phyloP scores from a whole-genome alignment of 2,113 vertebrate species.

The Oenanthe oenanthe region DNA sequence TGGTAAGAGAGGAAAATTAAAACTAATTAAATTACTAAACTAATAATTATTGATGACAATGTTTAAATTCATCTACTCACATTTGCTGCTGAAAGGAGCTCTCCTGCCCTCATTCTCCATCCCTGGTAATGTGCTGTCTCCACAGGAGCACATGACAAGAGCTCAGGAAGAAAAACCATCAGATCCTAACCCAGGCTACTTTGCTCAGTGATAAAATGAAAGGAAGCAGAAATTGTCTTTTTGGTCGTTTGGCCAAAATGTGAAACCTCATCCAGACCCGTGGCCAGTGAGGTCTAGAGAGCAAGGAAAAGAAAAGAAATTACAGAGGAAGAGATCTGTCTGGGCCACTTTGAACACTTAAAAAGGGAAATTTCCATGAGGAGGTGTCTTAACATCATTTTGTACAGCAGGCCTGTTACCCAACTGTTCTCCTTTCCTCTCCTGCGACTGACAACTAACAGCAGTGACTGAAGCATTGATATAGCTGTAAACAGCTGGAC shows the following conservation, averaged over 20 bases:
- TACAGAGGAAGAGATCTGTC: neutral
- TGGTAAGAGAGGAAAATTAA: neutral
- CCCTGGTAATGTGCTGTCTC: fast-evolving
- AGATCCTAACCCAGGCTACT: neutral
- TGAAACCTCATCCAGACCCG: neutral
- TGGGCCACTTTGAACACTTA: neutral
- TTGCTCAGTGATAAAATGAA: neutral
- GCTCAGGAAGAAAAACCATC: neutral
- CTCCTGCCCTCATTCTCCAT: neutral
- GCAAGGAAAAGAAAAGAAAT: neutral
- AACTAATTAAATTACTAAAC: neutral
- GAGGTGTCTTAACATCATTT: neutral
- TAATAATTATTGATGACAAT: neutral
- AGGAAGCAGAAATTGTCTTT: neutral
- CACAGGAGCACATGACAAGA: neutral
- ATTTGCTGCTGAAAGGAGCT: neutral
- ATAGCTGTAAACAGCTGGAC: neutral
- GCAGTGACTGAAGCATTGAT: neutral
- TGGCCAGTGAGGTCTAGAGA: neutral
- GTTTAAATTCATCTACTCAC: neutral
- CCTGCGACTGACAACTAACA: neutral
- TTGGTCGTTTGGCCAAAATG: neutral
- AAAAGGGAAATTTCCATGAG: neutral
- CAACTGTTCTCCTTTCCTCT: fast-evolving
- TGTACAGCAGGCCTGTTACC: neutral